Evolutionary conservation across 2,888 invertebrate species (phyloP).

Genomic region (Folsomia candida): DNA sequence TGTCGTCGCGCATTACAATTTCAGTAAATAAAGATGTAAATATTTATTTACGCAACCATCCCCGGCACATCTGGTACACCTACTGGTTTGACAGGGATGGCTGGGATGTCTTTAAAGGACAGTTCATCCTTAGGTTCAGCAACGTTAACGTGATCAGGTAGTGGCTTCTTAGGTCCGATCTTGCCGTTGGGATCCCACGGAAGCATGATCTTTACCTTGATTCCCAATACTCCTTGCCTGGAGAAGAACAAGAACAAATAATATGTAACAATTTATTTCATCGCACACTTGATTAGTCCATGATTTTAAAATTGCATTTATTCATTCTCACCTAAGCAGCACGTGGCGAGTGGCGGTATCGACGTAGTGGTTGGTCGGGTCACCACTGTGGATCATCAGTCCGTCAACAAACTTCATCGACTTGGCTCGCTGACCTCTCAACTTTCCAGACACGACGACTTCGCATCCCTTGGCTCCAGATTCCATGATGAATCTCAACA

Average conservation of each 20-base stretch:
- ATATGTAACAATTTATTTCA: background rate
- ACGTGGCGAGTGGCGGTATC: conserved; percentile 98
- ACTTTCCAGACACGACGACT: conserved; percentile 98
- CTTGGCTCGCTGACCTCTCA: conserved; percentile 98
- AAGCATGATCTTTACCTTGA: conserved; percentile 97
- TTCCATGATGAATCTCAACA: conserved; percentile 97
- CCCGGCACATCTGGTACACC: conserved; percentile 2
- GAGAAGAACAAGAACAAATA: conserved; percentile 18
- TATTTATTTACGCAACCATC: conserved; percentile 8
- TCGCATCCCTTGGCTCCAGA: conserved; percentile 95
- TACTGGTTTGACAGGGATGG: conserved; percentile 2
- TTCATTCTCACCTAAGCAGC: conserved; percentile 73
- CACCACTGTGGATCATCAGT: conserved; percentile 99
- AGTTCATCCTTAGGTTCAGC: conserved; percentile 93
- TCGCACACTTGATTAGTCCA: background rate
- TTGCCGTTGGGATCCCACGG: conserved; percentile 98
- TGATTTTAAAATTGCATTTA: background rate
- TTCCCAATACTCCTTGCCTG: conserved; percentile 64
- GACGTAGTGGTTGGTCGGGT: conserved; percentile 97
- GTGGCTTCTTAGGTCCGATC: conserved; percentile 93
- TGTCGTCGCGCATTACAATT: conserved; percentile 12
- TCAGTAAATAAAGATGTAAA: conserved; percentile 13
- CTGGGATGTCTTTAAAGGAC: background rate
- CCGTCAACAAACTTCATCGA: conserved; percentile 99
- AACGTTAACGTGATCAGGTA: conserved; percentile 96